Conservation (phyloP, 2,888 invertebrate species). For the Chromoteleia sp. region DNA sequence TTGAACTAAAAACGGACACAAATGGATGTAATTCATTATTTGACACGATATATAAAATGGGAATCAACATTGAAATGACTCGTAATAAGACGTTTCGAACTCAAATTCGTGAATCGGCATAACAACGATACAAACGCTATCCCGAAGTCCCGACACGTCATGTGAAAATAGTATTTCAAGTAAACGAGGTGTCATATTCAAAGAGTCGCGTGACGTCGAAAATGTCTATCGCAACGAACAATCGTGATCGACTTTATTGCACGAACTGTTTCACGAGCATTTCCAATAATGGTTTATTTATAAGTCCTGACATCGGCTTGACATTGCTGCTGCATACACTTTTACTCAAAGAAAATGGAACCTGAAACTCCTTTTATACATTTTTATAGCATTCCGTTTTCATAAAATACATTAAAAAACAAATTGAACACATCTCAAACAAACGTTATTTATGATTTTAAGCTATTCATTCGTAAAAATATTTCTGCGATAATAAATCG, state of each 20-base stretch:
- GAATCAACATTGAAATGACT: constrained; percentile 53
- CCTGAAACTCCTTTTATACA: constrained; percentile 27
- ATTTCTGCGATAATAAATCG: no score
- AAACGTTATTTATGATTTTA: background rate
- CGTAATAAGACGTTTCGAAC: constrained; percentile 36
- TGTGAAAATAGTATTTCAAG: constrained; percentile 77
- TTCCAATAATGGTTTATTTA: constrained; percentile 70
- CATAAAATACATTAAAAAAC: background rate
- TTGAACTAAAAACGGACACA: constrained; percentile 6
- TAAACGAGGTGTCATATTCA: constrained; percentile 80
- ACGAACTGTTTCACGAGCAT: constrained; percentile 64
- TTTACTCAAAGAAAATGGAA: constrained; percentile 43
- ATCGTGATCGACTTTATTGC: constrained; percentile 68
- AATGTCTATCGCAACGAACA: constrained; percentile 72
- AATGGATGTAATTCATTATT: constrained; percentile 55
- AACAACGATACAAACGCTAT: constrained; percentile 42
- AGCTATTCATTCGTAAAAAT: no score
- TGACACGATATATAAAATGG: constrained; percentile 44
- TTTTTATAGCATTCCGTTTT: constrained; percentile 7
- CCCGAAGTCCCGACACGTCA: constrained; percentile 61
- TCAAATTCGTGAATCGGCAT: constrained; percentile 51
- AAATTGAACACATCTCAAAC: background rate
- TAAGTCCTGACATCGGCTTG: constrained; percentile 61
- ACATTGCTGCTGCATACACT: constrained; percentile 58
- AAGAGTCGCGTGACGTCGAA: constrained; percentile 79